These are phyloP conservation scores for Chaenogobius annularis DNA, from an alignment of 2,113 vertebrate species.

Conservation along the genomic window DNA sequence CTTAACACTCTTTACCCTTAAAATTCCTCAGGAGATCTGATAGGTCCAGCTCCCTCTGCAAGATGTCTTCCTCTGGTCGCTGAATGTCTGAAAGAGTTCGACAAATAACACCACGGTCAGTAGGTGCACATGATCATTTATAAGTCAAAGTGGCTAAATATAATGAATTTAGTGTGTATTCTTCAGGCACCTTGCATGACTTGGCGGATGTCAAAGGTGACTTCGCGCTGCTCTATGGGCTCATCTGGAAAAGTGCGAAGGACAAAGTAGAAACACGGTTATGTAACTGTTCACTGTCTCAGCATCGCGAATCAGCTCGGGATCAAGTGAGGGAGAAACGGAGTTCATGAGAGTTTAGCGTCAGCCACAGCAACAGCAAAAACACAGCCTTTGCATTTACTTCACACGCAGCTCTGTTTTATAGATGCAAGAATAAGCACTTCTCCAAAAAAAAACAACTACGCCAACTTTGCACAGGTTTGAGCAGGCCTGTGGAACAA, in stretches of 20 bases:
- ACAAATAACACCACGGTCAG: neutral
- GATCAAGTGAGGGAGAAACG: neutral
- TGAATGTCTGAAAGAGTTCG: slow-evolving; percentile 36
- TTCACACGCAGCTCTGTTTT: too few relatives aligned
- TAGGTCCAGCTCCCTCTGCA: slow-evolving; percentile 38
- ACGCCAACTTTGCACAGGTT: neutral
- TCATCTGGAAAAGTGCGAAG: slow-evolving; percentile 42
- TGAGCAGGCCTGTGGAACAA: neutral
- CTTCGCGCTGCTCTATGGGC: slow-evolving; percentile 28
- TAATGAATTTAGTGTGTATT: too few relatives aligned
- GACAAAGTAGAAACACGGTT: slow-evolving; percentile 13
- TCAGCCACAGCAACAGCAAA: neutral
- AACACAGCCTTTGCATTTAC: neutral
- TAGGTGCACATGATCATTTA: too few relatives aligned
- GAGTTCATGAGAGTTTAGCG: neutral
- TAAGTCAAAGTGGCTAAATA: too few relatives aligned
- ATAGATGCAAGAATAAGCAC: neutral
- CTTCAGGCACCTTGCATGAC: slow-evolving; percentile 42
- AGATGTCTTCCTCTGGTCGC: neutral
- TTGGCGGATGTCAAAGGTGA: slow-evolving; percentile 36
- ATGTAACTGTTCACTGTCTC: slow-evolving; percentile 24
- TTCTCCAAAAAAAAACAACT: neutral
- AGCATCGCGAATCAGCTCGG: neutral
- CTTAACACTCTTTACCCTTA: slow-evolving; percentile 12
- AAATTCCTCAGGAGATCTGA: neutral